Evolutionary conservation across 2,797 vertebrate species (phyloP), one percentile per base, ranked within the genome.

Genomic region (Rousettus madagascariensis): DNA sequence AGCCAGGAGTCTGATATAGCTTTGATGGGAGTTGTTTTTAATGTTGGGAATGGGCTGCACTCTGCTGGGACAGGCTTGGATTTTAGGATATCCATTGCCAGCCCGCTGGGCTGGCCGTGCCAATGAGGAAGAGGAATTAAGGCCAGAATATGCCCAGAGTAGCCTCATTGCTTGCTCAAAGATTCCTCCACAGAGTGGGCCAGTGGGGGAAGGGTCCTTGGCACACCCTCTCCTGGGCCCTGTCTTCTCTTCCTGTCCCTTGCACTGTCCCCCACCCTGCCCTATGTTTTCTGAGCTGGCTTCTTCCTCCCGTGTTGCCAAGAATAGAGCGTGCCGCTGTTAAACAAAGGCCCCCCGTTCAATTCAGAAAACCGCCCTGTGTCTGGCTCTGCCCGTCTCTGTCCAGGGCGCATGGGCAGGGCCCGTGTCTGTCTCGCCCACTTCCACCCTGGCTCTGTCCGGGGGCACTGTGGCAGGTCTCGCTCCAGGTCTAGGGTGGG

Each of bases 291-390:
- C 49, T n/a, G 49, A 71, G 38, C 75, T 30, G 69, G 55, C 83
- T 75, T 89, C 92, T 66, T 86, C 96, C 61, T 59, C 53, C 86
- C 5, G 20, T 30, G 33, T 36, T 8, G 49, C 90, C 93, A 85
- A 86, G 85, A 95, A 74, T 86, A 87, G 85, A 92, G 30, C 13
- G 0, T 3, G 22, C 69, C 65, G 51, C 92, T 61, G 57, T 90
- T 61, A 85, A 85, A 96, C 96, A 97, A 97, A 97, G 95, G n/a
- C 9, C 36, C 75, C 68, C 71, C 93, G 72, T 96, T 96, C 95
- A 90, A 19, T 41, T 17, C 61, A 9, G 79, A 92, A 94, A 83
- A 69, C 82, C 51, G 30, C 96, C 97, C 92, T 53, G 83, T 66
- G 85, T 86, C 90, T 87, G 84, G 71, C 85, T 63, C 84, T 94